These are phyloP conservation scores for Alca torda DNA, from an alignment of 2,797 vertebrate genomes.

Conservation along the genomic window DNA sequence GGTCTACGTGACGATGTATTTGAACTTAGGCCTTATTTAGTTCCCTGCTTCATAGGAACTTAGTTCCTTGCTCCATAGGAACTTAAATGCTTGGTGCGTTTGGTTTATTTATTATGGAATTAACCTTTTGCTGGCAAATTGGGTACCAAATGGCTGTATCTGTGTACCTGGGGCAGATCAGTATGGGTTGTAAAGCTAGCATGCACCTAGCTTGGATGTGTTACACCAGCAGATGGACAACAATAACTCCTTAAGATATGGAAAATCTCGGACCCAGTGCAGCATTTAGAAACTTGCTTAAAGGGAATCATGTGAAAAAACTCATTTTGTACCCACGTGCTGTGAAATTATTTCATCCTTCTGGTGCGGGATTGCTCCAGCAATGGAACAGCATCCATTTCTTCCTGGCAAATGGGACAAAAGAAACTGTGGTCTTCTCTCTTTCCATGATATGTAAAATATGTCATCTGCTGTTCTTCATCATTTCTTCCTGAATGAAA, in stretches of 20 bases:
- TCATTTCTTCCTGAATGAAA: background rate
- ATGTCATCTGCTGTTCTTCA: background rate
- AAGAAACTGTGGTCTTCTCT: background rate
- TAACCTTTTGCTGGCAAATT: background rate
- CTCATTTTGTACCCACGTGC: background rate
- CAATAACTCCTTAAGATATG: background rate
- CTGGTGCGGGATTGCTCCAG: background rate
- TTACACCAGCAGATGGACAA: background rate
- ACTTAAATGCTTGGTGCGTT: rapidly evolving
- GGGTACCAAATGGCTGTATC: rapidly evolving
- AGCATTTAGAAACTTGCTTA: background rate
- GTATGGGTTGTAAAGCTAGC: rapidly evolving
- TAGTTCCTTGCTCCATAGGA: rapidly evolving
- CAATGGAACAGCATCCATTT: background rate
- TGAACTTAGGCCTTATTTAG: background rate
- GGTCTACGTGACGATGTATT: rapidly evolving
- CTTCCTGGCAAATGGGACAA: background rate
- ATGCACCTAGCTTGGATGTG: background rate
- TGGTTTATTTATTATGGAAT: background rate
- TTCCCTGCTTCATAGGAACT: rapidly evolving
- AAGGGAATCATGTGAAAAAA: background rate
- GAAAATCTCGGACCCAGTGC: background rate
- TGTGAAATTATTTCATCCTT: background rate
- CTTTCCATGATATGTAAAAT: background rate
- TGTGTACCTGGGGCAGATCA: background rate